Conservation (phyloP, 2,113 vertebrate genomes). For the Hippolais icterina region DNA sequence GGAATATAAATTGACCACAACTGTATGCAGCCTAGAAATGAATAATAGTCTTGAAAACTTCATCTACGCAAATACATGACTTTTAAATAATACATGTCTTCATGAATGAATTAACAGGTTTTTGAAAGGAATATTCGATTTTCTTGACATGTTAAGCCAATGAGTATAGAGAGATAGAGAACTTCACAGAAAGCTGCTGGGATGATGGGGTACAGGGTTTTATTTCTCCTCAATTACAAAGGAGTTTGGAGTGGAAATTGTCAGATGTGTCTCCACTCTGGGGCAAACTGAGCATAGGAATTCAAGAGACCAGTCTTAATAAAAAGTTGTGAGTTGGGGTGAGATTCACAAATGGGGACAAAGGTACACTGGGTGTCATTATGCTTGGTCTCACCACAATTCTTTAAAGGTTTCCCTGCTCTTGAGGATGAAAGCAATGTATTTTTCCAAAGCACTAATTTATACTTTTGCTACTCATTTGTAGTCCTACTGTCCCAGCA, state of each 20-base stretch:
- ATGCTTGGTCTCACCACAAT: not conserved
- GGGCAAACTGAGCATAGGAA: not conserved
- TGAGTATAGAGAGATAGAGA: not conserved
- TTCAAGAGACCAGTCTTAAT: not conserved
- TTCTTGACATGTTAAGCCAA: conserved; percentile 26
- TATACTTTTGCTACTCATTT: not conserved
- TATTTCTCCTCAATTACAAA: conserved; percentile 20
- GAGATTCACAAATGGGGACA: not conserved
- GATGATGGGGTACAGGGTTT: not conserved
- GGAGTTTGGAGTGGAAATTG: not conserved
- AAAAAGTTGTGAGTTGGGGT: not conserved
- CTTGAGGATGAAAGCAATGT: not conserved
- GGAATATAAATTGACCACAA: conserved; percentile 37
- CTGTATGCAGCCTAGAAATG: not conserved
- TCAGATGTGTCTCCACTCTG: not conserved
- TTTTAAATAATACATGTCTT: conserved; percentile 60
- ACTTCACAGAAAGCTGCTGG: conserved; percentile 11
- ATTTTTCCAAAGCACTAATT: not conserved
- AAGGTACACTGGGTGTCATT: not conserved
- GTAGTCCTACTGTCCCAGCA: not conserved
- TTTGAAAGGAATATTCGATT: conserved; percentile 55
- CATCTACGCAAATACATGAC: conserved; percentile 7
- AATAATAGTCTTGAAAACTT: conserved; percentile 10
- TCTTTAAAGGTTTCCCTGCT: not conserved
- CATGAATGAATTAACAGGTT: conserved; percentile 60